Base-by-base conservation (phyloP, 2,888 invertebrate species). In the Ornithoptera priamus region DNA sequence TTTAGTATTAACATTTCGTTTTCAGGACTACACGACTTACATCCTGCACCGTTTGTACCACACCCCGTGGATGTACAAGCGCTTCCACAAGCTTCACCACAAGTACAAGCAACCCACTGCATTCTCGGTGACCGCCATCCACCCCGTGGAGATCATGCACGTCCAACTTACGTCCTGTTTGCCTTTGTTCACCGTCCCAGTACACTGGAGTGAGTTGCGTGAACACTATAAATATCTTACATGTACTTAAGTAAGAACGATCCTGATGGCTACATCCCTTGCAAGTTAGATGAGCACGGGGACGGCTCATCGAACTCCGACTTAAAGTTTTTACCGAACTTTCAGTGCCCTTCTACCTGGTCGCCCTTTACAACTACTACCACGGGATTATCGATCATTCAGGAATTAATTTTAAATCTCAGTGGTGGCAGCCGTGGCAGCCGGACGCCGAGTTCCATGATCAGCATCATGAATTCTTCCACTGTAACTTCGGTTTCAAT, bases 381-480 rank as follows among this genome's bases (percentile, higher is more conserved):
- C 95, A 96, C 78, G 96, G 96, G 4, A 95, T 96, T 78, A 93
- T 96, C 73, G 95, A 95, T 83, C 96, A 96, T 85, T 96, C 96
- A 0, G 96, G 96, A 30, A 93, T 96, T 74, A 94, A 95, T 84
- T 95, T 96, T 86, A 95, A 95, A 81, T 88, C 95, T 0, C 89
- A 92, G 64, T 96, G 96, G 96, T 95, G 95, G 95, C 95, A 96
- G 85, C 95, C 95, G 0, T 95, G 95, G 95, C 95, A 96, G 81
- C 96, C 96, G 0, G 94, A 95, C 75, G 94, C 95, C 0, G 94
- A 95, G 72, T 96, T 96, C 86, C 96, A 96, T 75, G 96, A 96
- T 80, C 94, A 96, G 78, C 96, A 96, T 75, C 96, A 96, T 76
- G 95, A 96, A 86, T 96, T 95, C 85, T 96, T 95, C 87, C 96